Evolutionary conservation across 2,113 vertebrate genomes (phyloP), one percentile per base, ranked within the genome.

Genomic region (Myrmophylax atrothorax): DNA sequence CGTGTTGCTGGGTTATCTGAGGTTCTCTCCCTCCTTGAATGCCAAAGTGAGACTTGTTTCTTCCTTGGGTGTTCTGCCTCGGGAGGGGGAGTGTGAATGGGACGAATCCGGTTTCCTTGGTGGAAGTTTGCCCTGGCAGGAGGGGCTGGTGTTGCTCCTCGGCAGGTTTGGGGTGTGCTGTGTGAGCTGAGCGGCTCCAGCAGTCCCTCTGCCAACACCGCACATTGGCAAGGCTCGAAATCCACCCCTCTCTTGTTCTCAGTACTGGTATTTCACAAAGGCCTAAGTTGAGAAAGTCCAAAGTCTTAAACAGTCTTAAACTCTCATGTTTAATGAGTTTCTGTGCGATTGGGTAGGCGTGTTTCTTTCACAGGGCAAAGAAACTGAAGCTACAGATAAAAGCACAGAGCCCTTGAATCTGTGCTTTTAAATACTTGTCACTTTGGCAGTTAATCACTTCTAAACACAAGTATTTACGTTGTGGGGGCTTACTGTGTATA

Each of bases 301-400:
- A 26, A 81, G 69, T 47, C 62, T 92, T 29, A 23, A 44, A n/a
- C 14, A 81, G 60, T 52, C 52, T 92, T 29, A 25, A 40, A n/a
- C 14, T 26, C 13, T 26, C 46, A 38, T 56, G 28, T 11, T 67
- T 35, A 3, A 50, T 75, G 40, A 26, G 28, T 44, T 90, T 33
- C 37, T 0, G 3, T 33, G 40, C 2, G 0, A 5, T 31, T 18
- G 17, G 22, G 20, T 6, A 24, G 14, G 19, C 12, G 31, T 67
- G 18, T 53, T 42, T 53, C 33, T 86, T 78, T 50, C n/a, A 6
- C 8, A 0, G 16, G 56, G 18, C 12, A 14, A 19, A 68, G 19
- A 49, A 12, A 31, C 40, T 76, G 86, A 86, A 88, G 42, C 55
- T 37, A 2, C 53, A 49, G 22, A 31, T 84, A 25, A n/a, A 46